A percentile compares a stretch with the other conserved stretches of the same genome.
Conservation (phyloP, 2,797 vertebrate genomes). For the Mallotus villosus region DNA sequence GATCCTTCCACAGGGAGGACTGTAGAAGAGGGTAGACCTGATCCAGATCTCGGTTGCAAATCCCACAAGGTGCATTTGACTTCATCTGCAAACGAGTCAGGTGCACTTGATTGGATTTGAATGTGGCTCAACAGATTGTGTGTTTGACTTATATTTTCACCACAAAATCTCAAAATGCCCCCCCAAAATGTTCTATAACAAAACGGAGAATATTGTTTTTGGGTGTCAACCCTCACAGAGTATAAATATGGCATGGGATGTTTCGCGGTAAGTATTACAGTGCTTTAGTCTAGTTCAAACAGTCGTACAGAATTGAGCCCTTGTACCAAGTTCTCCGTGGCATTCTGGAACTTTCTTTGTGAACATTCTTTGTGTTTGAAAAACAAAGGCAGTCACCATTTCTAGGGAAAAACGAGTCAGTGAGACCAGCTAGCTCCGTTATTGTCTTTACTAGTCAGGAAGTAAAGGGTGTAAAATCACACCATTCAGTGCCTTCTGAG, state of each 20-base stretch:
- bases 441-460: no score
- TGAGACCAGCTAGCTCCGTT: no score
- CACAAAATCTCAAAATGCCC: no score
- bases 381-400: neutral
- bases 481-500: no score
- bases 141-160: neutral
- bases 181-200: no score
- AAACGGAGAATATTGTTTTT: neutral
- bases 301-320: slow-evolving; percentile 9
- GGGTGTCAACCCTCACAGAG: neutral
- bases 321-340: neutral
- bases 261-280: neutral
- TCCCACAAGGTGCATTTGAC: no score
- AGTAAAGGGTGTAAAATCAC: no score
- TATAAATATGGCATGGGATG: neutral
- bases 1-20: no score
- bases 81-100: neutral
- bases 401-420: neutral
- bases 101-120: no score
- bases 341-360: slow-evolving; percentile 2
- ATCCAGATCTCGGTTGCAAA: no score
- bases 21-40: no score
- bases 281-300: neutral
- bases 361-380: neutral
- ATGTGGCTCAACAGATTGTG: no score